Evolutionary conservation across 2,113 vertebrate species (phyloP).

Genomic region (Lates calcarifer): DNA sequence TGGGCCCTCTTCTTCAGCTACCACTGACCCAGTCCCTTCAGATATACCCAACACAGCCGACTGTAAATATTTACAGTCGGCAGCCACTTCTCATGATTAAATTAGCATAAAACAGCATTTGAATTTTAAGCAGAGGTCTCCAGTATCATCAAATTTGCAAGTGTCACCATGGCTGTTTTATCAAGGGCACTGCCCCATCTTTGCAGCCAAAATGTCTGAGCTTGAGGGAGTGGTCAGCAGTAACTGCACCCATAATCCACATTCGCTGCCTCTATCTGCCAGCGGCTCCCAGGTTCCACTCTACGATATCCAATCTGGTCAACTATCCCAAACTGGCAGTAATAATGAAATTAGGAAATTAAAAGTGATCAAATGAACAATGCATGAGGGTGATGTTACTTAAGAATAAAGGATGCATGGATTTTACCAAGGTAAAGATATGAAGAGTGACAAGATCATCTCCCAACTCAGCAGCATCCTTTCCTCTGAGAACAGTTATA

Average conservation of each 20-base stretch:
- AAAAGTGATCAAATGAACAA: not conserved
- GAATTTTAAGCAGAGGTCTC: not conserved
- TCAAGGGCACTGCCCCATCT: not conserved
- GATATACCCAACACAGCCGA: too few relatives aligned
- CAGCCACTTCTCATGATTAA: not conserved
- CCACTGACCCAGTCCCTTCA: not conserved
- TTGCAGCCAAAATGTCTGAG: conserved; percentile 3
- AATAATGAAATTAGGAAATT: not conserved
- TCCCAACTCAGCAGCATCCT: not conserved
- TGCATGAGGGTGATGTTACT: not conserved
- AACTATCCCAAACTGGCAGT: not conserved
- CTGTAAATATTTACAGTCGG: not conserved
- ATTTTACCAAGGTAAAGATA: conserved; percentile 1
- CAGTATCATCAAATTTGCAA: not conserved
- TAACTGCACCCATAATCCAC: conserved; percentile 13
- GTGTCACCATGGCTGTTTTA: not conserved
- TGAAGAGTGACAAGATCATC: not conserved
- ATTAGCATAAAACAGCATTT: not conserved
- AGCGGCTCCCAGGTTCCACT: not conserved
- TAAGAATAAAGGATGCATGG: not conserved
- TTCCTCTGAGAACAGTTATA: not conserved
- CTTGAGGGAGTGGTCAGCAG: not conserved
- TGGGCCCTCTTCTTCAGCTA: not conserved
- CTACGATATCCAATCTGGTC: not conserved
- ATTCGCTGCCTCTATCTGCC: not conserved